phyloP scores from a whole-genome alignment of 2,888 invertebrate genomes.

The Sycophila texana region DNA sequence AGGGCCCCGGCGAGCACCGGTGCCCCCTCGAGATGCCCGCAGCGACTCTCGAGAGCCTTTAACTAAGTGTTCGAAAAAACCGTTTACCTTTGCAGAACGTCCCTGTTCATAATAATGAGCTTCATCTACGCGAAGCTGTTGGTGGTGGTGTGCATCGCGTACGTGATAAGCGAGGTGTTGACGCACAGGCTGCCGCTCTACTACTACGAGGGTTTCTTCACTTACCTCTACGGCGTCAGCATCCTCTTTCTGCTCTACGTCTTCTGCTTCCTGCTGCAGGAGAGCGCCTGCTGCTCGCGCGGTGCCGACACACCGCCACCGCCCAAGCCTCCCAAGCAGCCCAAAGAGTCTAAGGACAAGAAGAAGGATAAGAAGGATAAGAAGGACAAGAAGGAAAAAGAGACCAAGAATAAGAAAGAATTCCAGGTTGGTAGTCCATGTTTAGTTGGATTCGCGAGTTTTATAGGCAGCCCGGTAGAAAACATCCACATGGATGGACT shows the following conservation, averaged over 20 bases:
- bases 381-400: slow-evolving; percentile 77
- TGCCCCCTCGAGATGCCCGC: background rate
- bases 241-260: slow-evolving; percentile 95
- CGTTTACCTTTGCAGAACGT: slow-evolving; percentile 83
- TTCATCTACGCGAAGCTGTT: slow-evolving; percentile 96
- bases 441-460: too few relatives aligned
- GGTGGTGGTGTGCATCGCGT: slow-evolving; percentile 94
- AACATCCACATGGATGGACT: too few relatives aligned
- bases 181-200: slow-evolving; percentile 93
- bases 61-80: background rate
- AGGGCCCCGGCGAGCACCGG: background rate
- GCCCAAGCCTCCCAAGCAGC: slow-evolving; percentile 78
- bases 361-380: slow-evolving; percentile 82
- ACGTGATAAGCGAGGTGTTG: slow-evolving; percentile 95
- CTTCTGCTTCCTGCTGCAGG: slow-evolving; percentile 95
- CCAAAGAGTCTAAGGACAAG: slow-evolving; percentile 81
- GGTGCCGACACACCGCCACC: slow-evolving; percentile 79
- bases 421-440: slow-evolving; percentile 76
- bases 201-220: slow-evolving; percentile 97
- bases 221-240: slow-evolving; percentile 94
- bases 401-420: slow-evolving; percentile 79
- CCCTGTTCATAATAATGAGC: slow-evolving; percentile 95
- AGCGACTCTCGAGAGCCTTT: too few relatives aligned
- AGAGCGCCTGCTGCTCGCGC: slow-evolving; percentile 89
- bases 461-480: too few relatives aligned